Evolutionary conservation across 2,888 invertebrate species (phyloP), one percentile per base, ranked within the genome.

Genomic region (Acrobasis repandana): DNA sequence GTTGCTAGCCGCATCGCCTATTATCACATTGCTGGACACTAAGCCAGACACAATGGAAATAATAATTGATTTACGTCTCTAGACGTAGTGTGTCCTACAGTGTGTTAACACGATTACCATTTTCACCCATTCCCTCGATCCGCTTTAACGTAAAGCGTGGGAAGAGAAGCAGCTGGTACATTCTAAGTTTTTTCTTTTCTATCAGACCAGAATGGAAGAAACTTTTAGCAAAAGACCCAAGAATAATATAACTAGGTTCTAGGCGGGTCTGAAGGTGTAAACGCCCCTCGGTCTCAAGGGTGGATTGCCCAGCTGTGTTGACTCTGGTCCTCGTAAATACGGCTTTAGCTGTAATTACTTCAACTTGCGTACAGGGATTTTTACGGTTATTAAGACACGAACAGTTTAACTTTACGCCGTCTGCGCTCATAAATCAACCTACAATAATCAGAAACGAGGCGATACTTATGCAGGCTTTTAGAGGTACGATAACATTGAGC

Each of bases 391-490:
- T 43, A 65, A 69, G 60, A 34, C 58, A 65, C 67, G 58, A 63
- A 28, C 28, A 6, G 70, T 70, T 71, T 69, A 65, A 72, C 60
- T 66, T 70, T 63, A 46, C 9, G 50, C 8, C 56, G 46, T 38
- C 28, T 28, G 28, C 28, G 6, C 36, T 59, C 36, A n/a, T 59
- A 50, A 34, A 54, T 67, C 61, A 57, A 46, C 54, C 48, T 58
- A 48, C 56, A 61, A 43, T 48, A 9, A 64, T 61, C 61, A 46
- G 61, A 33, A 47, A 56, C 47, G 61, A 46, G 33, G 46, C 63
- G 47, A 60, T 52, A 64, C 54, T 50, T 60, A 15, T 52, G 50
- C 56, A 50, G 50, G 50, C 50, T 50, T 50, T 50, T 50, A 50
- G 5, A 6, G 50, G 20, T 11, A 20, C 11, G 50, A 50, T 33